Conservation (phyloP, 2,888 invertebrate species). For the Sarcophaga subvicina region DNA sequence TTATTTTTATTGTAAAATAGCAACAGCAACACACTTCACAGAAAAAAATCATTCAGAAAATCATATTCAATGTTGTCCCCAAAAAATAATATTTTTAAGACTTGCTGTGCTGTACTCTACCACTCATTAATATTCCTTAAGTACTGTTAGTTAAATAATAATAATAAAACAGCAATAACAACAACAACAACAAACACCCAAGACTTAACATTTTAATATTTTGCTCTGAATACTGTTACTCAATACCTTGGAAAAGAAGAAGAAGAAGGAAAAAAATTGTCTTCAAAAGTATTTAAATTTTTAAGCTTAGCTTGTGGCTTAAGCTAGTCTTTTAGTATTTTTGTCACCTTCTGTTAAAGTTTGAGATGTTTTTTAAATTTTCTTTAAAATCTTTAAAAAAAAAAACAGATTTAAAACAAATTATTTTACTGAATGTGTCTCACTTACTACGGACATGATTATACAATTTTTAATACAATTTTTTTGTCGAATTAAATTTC, state of each 20-base stretch:
- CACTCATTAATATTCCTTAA: constrained; percentile 48
- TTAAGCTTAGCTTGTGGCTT: neutral
- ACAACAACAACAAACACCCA: neutral
- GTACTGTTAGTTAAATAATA: neutral
- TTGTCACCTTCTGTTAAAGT: neutral
- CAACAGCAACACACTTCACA: too few species aligned
- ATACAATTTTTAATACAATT: too few species aligned
- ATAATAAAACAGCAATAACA: constrained; percentile 1
- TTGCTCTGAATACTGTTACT: constrained; percentile 61
- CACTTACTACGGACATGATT: too few species aligned
- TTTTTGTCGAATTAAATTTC: too few species aligned
- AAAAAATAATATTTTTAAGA: neutral
- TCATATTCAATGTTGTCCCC: too few species aligned
- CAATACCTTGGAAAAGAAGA: constrained; percentile 41
- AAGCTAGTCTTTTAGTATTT: neutral
- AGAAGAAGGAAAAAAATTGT: constrained; percentile 71
- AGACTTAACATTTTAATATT: constrained; percentile 22
- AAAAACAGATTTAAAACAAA: too few species aligned
- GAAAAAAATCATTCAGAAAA: too few species aligned
- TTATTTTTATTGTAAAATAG: neutral
- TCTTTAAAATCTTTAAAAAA: too few species aligned
- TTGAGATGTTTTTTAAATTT: neutral
- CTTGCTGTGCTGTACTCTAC: too few species aligned
- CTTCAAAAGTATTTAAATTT: neutral
- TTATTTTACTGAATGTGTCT: too few species aligned